Evolutionary conservation across 2,797 vertebrate genomes (phyloP).

Genomic region (Tympanoctomys barrerae): DNA sequence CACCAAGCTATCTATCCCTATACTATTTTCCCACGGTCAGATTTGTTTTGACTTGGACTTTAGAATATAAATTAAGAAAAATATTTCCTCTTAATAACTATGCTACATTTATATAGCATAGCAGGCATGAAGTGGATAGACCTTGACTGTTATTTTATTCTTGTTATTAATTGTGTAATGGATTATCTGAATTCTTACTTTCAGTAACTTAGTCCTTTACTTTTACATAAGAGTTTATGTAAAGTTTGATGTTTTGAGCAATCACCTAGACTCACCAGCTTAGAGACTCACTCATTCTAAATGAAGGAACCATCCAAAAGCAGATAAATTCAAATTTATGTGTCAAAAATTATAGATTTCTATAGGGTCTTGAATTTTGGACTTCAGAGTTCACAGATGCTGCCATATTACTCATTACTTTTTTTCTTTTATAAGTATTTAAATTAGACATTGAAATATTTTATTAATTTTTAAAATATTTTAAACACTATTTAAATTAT

Average conservation of each 20-base stretch:
- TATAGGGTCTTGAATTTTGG: not conserved
- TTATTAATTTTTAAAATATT: not conserved
- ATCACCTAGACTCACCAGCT: not conserved
- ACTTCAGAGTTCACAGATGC: slow-evolving; percentile 5
- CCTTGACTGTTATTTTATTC: slow-evolving; percentile 51
- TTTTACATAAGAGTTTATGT: slow-evolving; percentile 46
- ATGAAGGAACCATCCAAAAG: not conserved
- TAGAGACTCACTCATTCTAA: not conserved
- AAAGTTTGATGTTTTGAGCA: slow-evolving; percentile 23
- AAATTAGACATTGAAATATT: slow-evolving; percentile 44
- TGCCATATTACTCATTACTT: slow-evolving; percentile 8
- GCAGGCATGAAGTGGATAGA: not conserved
- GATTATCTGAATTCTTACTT: slow-evolving; percentile 39
- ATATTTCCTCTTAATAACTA: slow-evolving; percentile 53
- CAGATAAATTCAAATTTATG: not conserved
- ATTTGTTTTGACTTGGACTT: slow-evolving; percentile 50
- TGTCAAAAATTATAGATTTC: slow-evolving; percentile 52
- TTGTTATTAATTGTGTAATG: not conserved
- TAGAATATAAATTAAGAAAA: slow-evolving; percentile 14
- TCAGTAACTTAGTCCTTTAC: slow-evolving; percentile 46
- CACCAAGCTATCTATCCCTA: not conserved
- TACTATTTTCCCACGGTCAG: not conserved
- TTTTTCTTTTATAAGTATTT: slow-evolving; percentile 41
- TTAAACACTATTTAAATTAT: not conserved
- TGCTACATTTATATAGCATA: slow-evolving; percentile 38